These are phyloP conservation scores for Chrysolina oricalcia DNA, from an alignment of 2,888 invertebrate species.

Conservation along the genomic window DNA sequence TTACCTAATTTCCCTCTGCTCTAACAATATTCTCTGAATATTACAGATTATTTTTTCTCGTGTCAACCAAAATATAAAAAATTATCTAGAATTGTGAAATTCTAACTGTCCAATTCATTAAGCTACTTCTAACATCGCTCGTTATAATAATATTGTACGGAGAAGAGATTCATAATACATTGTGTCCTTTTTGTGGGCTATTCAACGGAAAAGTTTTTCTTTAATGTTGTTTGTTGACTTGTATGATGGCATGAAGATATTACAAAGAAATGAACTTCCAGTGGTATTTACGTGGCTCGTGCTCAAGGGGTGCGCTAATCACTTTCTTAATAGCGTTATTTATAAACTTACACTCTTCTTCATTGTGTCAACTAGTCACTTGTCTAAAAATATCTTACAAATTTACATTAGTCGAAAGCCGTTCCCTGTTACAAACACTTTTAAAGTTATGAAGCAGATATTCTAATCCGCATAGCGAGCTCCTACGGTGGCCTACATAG, in stretches of 20 bases:
- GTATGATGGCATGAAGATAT: constrained; percentile 38
- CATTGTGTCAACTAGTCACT: constrained; percentile 50
- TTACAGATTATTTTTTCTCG: too few relatives aligned
- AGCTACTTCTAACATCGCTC: background rate
- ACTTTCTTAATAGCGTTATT: constrained; percentile 51
- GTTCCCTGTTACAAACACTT: constrained; percentile 40
- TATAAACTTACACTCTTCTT: constrained; percentile 49
- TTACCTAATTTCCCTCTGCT: too few relatives aligned
- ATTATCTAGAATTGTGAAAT: background rate
- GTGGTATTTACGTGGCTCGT: constrained; percentile 38
- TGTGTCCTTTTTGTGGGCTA: constrained; percentile 14
- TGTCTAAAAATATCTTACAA: constrained; percentile 51
- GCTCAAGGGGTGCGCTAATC: constrained; percentile 47
- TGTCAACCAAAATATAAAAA: too few relatives aligned
- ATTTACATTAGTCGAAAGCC: constrained; percentile 49
- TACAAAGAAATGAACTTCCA: constrained; percentile 38
- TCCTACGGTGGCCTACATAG: constrained; percentile 34
- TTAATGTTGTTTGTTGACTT: constrained; percentile 35
- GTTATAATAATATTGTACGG: constrained; percentile 4
- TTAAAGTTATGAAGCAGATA: constrained; percentile 35
- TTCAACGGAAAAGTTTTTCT: constrained; percentile 22
- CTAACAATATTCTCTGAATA: too few relatives aligned
- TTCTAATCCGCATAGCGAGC: constrained; percentile 32
- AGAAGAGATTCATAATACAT: constrained; percentile 9
- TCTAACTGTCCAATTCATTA: too few relatives aligned